Conservation (phyloP, 2,113 vertebrate genomes). For the Pelvicachromis taeniatus region DNA sequence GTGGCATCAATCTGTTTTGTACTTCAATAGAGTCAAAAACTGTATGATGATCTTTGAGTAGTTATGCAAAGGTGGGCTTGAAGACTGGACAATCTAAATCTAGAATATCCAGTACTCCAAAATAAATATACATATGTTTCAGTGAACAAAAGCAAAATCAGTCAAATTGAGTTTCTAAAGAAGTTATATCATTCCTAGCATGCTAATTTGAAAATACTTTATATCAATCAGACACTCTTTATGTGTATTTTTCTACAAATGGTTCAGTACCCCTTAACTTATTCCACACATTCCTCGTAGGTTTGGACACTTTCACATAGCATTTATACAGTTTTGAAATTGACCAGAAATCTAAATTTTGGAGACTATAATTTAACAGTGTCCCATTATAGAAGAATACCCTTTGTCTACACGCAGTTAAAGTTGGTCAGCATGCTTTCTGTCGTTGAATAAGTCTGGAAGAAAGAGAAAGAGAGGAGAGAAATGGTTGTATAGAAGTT, state of each 20-base stretch:
- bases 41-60: background rate
- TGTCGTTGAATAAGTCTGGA: background rate
- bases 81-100: background rate
- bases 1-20: background rate
- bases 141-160: background rate
- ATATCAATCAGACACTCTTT: background rate
- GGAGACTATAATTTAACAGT: background rate
- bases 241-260: background rate
- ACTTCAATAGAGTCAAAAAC: background rate
- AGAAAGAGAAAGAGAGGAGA: background rate
- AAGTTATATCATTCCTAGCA: background rate
- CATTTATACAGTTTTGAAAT: background rate
- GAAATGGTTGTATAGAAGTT: slow-evolving; percentile 24
- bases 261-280: background rate
- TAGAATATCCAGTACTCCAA: background rate
- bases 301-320: background rate
- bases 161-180: background rate
- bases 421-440: background rate
- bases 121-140: background rate
- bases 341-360: background rate
- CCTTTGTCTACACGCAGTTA: background rate
- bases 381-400: background rate
- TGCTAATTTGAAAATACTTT: background rate
- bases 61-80: background rate
- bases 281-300: background rate